Evolutionary conservation across 2,113 vertebrate species (phyloP).

Genomic region (Indri indri): DNA sequence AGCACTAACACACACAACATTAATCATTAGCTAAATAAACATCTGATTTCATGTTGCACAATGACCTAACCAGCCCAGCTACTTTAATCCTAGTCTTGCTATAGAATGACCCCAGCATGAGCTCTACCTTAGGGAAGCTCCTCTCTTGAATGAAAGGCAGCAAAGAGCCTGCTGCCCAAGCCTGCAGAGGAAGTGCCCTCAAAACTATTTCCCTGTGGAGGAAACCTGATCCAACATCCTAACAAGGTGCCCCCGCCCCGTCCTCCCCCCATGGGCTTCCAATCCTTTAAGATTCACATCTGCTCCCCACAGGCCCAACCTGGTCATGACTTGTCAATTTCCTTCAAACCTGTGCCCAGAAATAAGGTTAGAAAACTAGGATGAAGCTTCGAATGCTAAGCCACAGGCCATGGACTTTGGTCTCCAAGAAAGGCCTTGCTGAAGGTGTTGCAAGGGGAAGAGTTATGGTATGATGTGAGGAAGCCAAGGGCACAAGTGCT

Average conservation of each 20-base stretch:
- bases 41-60: not conserved
- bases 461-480: not conserved
- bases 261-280: not conserved
- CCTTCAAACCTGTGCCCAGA: not conserved
- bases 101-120: not conserved
- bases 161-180: not conserved
- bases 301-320: not conserved
- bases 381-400: not conserved
- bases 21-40: not conserved
- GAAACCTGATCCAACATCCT: not conserved
- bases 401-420: not conserved
- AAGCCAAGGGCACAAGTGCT: not conserved
- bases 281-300: not conserved
- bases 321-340: not conserved
- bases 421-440: not conserved
- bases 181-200: not conserved
- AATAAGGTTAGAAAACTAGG: not conserved
- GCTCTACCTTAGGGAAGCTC: not conserved
- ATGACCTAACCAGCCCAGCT: not conserved
- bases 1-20: not conserved
- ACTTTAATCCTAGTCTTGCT: not conserved
- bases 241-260: not conserved
- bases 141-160: not conserved
- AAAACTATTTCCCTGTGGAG: not conserved
- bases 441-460: not conserved